Evolutionary conservation across 2,888 invertebrate genomes (phyloP).

Genomic region (Nysson spinosus): DNA sequence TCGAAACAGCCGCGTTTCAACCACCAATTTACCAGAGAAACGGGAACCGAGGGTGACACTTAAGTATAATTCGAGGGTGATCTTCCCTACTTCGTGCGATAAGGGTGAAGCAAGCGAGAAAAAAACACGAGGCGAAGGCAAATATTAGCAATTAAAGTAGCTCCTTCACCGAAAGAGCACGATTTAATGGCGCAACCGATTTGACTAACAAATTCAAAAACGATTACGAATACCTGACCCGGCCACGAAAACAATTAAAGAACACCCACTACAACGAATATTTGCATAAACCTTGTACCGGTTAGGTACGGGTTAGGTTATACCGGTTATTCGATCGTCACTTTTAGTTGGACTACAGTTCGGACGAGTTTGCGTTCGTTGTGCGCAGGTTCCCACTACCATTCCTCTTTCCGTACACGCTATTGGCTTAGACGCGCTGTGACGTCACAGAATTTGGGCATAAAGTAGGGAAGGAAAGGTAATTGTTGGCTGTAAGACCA

Average conservation of each 20-base stretch:
- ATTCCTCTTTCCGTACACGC: too few relatives aligned
- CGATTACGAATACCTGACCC: constrained; percentile 29
- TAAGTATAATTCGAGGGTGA: constrained; percentile 43
- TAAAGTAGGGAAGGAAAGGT: too few relatives aligned
- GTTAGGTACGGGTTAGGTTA: too few relatives aligned
- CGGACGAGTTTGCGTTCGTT: too few relatives aligned
- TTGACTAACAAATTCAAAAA: constrained; percentile 52
- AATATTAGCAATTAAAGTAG: constrained; percentile 45
- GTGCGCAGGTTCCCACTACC: too few relatives aligned
- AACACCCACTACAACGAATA: constrained; percentile 23
- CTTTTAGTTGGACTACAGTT: too few relatives aligned
- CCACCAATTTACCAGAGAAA: constrained; percentile 43
- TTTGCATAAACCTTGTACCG: constrained; percentile 41
- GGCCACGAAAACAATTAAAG: constrained; percentile 51
- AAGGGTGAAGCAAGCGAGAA: constrained; percentile 4
- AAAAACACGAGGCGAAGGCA: constrained; percentile 26
- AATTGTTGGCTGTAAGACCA: too few relatives aligned
- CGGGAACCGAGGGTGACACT: constrained; percentile 22
- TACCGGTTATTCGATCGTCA: too few relatives aligned
- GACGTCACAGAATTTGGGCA: too few relatives aligned
- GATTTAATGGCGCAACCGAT: constrained; percentile 45
- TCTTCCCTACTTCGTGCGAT: constrained; percentile 20
- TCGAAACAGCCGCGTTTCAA: constrained; percentile 39
- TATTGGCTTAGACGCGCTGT: too few relatives aligned
- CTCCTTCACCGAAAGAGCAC: not conserved